Evolutionary conservation across 1,140 invertebrate species (phyloP).

Genomic region (Euura lappo): DNA sequence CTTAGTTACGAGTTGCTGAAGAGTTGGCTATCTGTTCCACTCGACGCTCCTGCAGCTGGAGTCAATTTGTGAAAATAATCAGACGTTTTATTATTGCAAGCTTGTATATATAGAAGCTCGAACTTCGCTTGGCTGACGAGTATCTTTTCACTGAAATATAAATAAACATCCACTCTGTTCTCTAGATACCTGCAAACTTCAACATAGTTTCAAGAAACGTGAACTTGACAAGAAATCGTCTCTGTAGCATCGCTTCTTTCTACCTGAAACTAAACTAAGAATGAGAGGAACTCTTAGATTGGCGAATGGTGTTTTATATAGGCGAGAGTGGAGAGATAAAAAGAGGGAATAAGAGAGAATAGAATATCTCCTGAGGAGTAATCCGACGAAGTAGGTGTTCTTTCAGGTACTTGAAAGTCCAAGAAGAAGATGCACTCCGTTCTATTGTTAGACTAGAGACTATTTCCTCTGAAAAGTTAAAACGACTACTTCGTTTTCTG

Average conservation of each 20-base stretch:
- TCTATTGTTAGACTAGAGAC: neutral
- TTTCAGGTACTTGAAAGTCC: neutral
- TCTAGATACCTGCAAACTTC: neutral
- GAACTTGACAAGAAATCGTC: neutral
- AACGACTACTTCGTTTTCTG: no score
- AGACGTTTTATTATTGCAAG: no score
- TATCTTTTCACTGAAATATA: no score
- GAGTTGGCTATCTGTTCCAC: no score
- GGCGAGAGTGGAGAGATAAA: neutral
- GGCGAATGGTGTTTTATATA: neutral
- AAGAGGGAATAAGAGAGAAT: neutral
- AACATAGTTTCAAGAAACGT: neutral
- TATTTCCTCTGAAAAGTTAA: neutral
- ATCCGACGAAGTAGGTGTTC: conserved; percentile 5
- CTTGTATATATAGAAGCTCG: no score
- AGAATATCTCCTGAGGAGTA: neutral
- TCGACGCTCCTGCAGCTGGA: no score
- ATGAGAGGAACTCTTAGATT: neutral
- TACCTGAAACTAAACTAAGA: neutral
- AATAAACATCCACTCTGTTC: no score
- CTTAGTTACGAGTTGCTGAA: no score
- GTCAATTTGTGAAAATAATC: no score
- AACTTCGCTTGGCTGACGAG: no score
- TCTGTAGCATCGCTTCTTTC: neutral
- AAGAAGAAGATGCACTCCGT: neutral